Evolutionary conservation across 2,797 vertebrate species (phyloP).

Genomic region (Helicolenus hilgendorfi): DNA sequence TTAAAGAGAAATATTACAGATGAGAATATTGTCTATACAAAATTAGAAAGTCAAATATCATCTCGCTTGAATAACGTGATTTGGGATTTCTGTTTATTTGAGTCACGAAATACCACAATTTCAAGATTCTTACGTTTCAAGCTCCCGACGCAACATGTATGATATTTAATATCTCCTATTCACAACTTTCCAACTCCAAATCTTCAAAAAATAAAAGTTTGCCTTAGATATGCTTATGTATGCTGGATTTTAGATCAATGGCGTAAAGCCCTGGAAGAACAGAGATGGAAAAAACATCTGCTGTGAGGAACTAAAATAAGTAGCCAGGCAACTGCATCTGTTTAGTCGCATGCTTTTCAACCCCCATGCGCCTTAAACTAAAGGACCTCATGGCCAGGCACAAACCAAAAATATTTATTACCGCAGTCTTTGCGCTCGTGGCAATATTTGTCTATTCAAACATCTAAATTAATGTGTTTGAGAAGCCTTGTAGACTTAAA

Average conservation of each 20-base stretch:
- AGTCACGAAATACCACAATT: neutral
- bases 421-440: conserved; percentile 24
- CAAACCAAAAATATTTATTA: conserved; percentile 53
- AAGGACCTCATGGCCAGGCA: conserved; percentile 34
- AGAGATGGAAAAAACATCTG: conserved; percentile 48
- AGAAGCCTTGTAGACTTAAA: conserved; percentile 42
- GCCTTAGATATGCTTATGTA: conserved; percentile 60
- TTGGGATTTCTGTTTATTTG: neutral
- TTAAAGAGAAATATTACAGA: neutral
- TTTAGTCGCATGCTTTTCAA: conserved; percentile 47
- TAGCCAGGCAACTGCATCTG: conserved; percentile 55
- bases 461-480: conserved; percentile 50
- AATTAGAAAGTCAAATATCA: neutral
- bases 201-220: conserved; percentile 52
- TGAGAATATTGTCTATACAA: neutral
- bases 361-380: conserved; percentile 31
- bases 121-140: conserved; percentile 16
- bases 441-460: conserved; percentile 49
- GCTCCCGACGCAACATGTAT: neutral
- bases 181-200: conserved; percentile 28
- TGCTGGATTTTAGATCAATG: conserved; percentile 70
- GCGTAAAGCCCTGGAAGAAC: conserved; percentile 60
- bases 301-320: conserved; percentile 54
- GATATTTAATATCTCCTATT: neutral
- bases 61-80: neutral